Evolutionary conservation across 1,140 invertebrate genomes (phyloP), one percentile per base, ranked within the genome.

Genomic region (Cyphomyrmex costatus): DNA sequence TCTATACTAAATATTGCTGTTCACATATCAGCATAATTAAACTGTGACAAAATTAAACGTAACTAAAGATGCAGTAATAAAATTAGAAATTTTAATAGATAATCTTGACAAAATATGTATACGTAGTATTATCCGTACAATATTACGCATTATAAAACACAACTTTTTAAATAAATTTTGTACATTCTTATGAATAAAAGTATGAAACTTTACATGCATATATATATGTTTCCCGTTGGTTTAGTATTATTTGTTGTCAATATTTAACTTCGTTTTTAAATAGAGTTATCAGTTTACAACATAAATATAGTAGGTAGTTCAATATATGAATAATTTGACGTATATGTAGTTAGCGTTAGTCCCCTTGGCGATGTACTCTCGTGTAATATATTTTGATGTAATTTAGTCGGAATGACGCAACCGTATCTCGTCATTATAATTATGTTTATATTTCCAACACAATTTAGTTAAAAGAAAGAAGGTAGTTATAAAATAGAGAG

Each of bases 101-200:
- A 53, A n/a, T 53, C 0, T 0, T 46, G 19, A 16, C 21, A 49
- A 70, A 68, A 70, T 58, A 74, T n/a, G n/a, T n/a, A n/a, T 74
- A 21, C 21, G 2, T 36, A 33, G 1, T 21, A 10, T 56, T 33
- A n/a, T n/a, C n/a, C n/a, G n/a, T n/a, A 36, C 21, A 70, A 49
- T 30, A 51, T 14, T 49, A 19, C 7, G 5, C 6, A 24, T 24
- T 60, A 14, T 19, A 5, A 12, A 63, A 49, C 46, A 19, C 1
- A 12, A 63, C 12, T 77, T 61, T 6, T 77, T 46, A 27, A 61
- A 27, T 27, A 14, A 1, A 10, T 36, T 21, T 7, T 24, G 16
- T 27, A 58, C 7, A 6, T 77, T 76, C 1, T 78, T 30, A 33
- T 66, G 14, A 51, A 66, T 36, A 79, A 79, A 36, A 66, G 10